These are phyloP conservation scores for Euleptes europaea DNA, from an alignment of 2,113 vertebrate genomes.

Conservation along the genomic window DNA sequence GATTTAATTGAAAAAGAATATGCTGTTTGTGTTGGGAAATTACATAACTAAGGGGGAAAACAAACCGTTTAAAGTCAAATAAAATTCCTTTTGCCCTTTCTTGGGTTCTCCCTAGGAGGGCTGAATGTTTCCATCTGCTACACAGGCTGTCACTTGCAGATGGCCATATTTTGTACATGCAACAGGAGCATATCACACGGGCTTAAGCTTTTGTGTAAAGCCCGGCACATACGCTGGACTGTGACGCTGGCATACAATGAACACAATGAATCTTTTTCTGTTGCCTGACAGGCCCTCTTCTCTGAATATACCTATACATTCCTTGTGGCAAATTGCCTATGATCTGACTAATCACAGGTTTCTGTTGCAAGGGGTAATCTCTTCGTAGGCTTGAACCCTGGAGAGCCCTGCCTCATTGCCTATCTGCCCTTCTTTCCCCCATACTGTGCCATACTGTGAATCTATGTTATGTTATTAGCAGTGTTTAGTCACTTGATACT, in stretches of 20 bases:
- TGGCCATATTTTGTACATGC: conserved; percentile 31
- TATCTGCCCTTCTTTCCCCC: neutral
- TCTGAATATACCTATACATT: too few relatives aligned
- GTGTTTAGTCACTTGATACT: neutral
- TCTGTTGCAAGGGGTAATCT: neutral
- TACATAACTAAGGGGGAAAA: neutral
- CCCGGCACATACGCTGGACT: conserved; percentile 8
- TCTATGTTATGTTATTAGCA: neutral
- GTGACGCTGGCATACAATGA: neutral
- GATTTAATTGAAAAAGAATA: conserved; percentile 25
- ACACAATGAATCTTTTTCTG: neutral
- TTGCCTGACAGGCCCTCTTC: neutral
- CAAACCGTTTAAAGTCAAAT: conserved; percentile 32
- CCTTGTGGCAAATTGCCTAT: too few relatives aligned
- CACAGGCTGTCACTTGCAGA: conserved; percentile 43
- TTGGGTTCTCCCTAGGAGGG: conserved; percentile 18
- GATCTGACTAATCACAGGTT: neutral
- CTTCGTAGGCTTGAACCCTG: neutral
- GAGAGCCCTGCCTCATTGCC: neutral
- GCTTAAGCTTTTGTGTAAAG: conserved; percentile 29
- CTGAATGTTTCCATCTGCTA: conserved; percentile 52
- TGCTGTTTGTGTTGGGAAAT: neutral
- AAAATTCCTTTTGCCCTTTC: conserved; percentile 20
- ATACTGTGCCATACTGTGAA: neutral
- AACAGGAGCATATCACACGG: conserved; percentile 40